Evolutionary conservation across 2,797 vertebrate genomes (phyloP), one percentile per base, ranked within the genome.

Genomic region (Mus spretus): DNA sequence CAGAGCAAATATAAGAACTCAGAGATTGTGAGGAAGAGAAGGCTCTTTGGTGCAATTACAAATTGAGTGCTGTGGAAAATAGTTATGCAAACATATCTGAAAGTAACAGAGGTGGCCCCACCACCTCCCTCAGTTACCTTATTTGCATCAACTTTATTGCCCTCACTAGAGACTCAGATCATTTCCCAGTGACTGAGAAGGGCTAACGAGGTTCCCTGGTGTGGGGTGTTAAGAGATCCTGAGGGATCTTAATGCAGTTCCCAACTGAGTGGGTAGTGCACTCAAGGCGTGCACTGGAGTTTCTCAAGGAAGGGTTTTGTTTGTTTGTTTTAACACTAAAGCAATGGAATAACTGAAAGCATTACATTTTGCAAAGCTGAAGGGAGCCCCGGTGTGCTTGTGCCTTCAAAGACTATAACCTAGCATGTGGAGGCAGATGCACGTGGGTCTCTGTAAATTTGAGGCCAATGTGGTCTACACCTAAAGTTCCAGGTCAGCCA

Each of bases 41-140:
- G 12, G 83, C 26, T 81, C 47, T 72, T 92, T 90, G 65, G 40
- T 15, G 59, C 44, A 91, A 57, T 40, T 93, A 37, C 85, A 82
- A 86, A 86, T 96, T 81, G 91, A 95, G 92, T 93, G 37, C 65
- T 91, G 40, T 93, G 55, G 90, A 94, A 96, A 96, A 89, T 67
- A 86, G 63, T 84, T 86, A 90, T 50, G 59, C 47, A 94, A 89
- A 96, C 31, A 95, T 3, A 14, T 85, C 75, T 44, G 20, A 91
- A 91, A 91, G 91, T 65, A 61, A 65, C 61, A 93, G 75, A 94
- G n/a, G 22, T 92, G 84, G 28, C 44, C 50, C 37, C 89, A 44
- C 50, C 44, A 63, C 14, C 40, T 94, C 47, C 40, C 40, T 77
- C 47, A 28, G 34, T 47, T 34, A 61, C 61, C n/a, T 74, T 55